Evolutionary conservation across 2,888 invertebrate species (phyloP), one percentile per base, ranked within the genome.

Genomic region (Carpatolechia fugitivella): DNA sequence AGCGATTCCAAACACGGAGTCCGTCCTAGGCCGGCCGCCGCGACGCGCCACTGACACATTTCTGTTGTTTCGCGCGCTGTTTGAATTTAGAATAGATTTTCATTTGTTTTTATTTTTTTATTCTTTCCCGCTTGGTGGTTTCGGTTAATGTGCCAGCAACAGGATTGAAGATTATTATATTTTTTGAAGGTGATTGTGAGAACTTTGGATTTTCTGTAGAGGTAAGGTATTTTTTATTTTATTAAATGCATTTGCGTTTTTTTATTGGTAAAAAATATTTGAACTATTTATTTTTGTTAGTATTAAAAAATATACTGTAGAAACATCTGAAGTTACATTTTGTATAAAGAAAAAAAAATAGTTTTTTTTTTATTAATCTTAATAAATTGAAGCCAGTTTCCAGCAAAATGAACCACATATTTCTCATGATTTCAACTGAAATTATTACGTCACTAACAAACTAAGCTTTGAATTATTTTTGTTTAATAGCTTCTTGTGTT

Each of bases 21-120:
- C 68, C 76, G 75, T 63, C 85, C 89, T 88, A 88, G 89, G 87
- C 80, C 85, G 80, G 74, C 77, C 79, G 78, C 72, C 70, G 76
- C 76, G 78, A 73, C 85, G 85, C 85, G 86, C 87, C 86, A 89
- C 90, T 90, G 90, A 90, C 90, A 89, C 88, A 90, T 88, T 89
- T 89, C 82, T 84, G 75, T 72, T 65, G 71, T 74, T 76, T 74
- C 80, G 87, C 86, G 89, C 88, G 85, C 79, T 69, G 74, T 81
- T 86, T 82, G 88, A 89, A 90, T 88, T 83, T 85, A 82, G 82
- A 90, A 85, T 76, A 80, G 82, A 72, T 74, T 67, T 65, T 67
- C 60, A 60, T 69, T 76, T 68, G 63, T 70, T 72, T 69, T 76
- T 68, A 62, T 70, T 77, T 77, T 72, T 71, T 74, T 77, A 74